Evolutionary conservation across 2,888 invertebrate species (phyloP), one percentile per base, ranked within the genome.

Genomic region (Xestia rhomboidea): DNA sequence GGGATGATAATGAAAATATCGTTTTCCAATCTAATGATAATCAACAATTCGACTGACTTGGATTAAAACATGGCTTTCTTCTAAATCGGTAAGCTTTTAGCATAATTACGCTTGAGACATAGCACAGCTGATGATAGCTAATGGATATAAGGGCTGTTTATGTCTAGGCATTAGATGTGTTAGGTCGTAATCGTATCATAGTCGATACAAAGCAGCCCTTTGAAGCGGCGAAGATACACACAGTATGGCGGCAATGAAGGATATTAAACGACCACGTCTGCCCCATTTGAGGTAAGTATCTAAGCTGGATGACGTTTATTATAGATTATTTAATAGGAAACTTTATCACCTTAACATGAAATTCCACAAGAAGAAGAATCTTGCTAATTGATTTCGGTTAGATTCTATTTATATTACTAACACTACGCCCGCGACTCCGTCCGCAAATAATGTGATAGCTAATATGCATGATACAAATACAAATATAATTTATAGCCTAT

Each of bases 141-240:
- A 27, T 24, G n/a, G 34, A 38, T 44, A 41, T n/a, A 49, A 49
- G 24, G 51, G 24, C 51, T 51, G 51, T 4, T n/a, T n/a, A 54
- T 54, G n/a, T 54, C n/a, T 30, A 27, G n/a, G 15, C n/a, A 44
- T 63, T 38, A 27, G 24, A n/a, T 64, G 46, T 44, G 76, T 57
- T 44, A 76, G 18, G 54, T 78, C 15, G 15, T 80, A 60, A 66
- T 46, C 11, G 57, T 64, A 66, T 46, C 11, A 69, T 44, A 60
- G 57, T 41, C 24, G 34, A 46, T 60, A 54, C 18, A 64, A 77
- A 76, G 27, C 15, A 68, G 15, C 18, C 51, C 5, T 68, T 68
- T 41, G 46, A 77, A 38, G 46, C 34, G 34, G 44, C 34, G 1
- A 27, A 8, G 30, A 60, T 68, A 68, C 63, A 77, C 46, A 57